Conservation (phyloP, 30 jellyfish, hydroid and myxozoan species). For the Pseudorhiza aurosa region DNA sequence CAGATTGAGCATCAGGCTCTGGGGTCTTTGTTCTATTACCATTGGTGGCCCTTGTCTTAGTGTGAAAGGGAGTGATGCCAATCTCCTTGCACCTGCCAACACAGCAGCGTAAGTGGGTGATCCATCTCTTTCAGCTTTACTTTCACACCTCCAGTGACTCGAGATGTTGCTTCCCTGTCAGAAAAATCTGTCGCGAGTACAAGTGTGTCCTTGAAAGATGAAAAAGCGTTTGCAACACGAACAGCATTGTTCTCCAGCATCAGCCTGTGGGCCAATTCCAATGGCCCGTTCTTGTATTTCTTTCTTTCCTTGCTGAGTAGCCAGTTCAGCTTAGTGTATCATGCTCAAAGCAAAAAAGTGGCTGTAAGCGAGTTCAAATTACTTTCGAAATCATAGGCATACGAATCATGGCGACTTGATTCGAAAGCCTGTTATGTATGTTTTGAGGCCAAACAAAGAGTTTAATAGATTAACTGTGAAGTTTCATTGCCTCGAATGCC, state of each 20-base stretch:
- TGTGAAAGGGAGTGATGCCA: constrained; percentile 99
- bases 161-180: constrained; percentile 98
- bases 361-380: not conserved
- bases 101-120: constrained; percentile 99
- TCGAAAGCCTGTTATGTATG: too few species aligned
- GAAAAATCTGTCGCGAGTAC: constrained; percentile 98
- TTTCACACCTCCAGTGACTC: constrained; percentile 99
- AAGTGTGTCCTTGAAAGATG: constrained; percentile 99
- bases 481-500: too few species aligned
- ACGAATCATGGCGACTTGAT: too few species aligned
- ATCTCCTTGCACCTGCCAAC: constrained; percentile 99
- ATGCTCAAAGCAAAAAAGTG: not conserved
- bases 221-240: constrained; percentile 99
- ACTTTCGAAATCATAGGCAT: too few species aligned
- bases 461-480: too few species aligned
- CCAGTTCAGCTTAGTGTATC: constrained; percentile 95
- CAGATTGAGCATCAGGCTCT: constrained; percentile 99
- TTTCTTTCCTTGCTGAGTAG: constrained; percentile 97
- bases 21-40: constrained; percentile 99
- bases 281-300: constrained; percentile 95
- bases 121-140: constrained; percentile 99
- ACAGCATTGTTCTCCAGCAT: constrained; percentile 97
- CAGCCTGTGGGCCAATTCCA: constrained; percentile 99
- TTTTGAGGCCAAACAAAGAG: too few species aligned
- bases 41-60: constrained; percentile 98